Percentiles rank a stretch among this genome's conserved stretches.
Conservation (phyloP, 1,140 invertebrate genomes). For the Drosophila guanche region DNA sequence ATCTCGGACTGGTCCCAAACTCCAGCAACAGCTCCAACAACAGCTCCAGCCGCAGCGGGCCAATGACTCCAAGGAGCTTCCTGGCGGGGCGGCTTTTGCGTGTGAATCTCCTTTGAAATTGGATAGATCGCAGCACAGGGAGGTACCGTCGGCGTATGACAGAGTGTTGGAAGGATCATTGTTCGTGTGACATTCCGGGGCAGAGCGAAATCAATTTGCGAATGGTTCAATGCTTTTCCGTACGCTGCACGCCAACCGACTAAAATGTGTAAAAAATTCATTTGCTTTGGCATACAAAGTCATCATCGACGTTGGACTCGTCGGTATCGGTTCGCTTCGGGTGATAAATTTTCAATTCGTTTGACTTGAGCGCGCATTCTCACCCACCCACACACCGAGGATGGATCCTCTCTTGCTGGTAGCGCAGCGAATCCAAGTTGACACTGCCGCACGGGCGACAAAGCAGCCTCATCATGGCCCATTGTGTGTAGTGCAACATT, state of each 20-base stretch:
- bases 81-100: conserved; percentile 62
- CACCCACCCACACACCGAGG: conserved; percentile 40
- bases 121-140: conserved; percentile 35
- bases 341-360: conserved; percentile 81
- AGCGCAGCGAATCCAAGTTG: conserved; percentile 69
- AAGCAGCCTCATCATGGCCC: conserved; percentile 59
- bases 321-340: conserved; percentile 34
- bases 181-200: conserved; percentile 44
- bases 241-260: background rate
- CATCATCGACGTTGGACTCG: conserved; percentile 51
- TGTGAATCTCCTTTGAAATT: conserved; percentile 77
- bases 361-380: conserved; percentile 64
- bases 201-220: conserved; percentile 73
- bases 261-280: conserved; percentile 71
- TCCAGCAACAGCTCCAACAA: background rate
- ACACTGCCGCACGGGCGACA: conserved; percentile 61
- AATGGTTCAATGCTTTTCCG: conserved; percentile 59
- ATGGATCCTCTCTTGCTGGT: conserved; percentile 41
- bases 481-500: conserved; percentile 80
- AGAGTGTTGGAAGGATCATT: conserved; percentile 8
- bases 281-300: conserved; percentile 65
- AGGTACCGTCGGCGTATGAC: background rate
- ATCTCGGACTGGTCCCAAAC: conserved; percentile 7
- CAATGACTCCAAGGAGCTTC: conserved; percentile 19
- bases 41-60: conserved; percentile 10